Base-by-base conservation (phyloP, 2,797 vertebrate genomes). In the Acanthis flammea region DNA sequence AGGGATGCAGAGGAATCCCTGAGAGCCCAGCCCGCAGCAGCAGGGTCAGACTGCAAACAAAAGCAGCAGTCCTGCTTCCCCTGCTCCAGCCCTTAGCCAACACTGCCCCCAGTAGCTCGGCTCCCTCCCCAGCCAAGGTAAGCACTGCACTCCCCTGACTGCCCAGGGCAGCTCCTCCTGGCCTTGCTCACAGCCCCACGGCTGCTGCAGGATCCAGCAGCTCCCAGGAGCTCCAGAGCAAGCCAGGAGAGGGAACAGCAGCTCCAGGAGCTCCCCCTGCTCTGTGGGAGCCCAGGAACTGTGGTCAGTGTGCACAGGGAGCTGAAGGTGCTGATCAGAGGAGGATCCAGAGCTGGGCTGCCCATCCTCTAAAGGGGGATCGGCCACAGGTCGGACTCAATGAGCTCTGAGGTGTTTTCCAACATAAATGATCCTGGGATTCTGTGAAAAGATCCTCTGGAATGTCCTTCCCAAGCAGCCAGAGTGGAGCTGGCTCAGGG, bases 41-140 rank as follows among this genome's bases (percentile, higher is more conserved):
- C 83, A 14, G 86, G 95, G 53, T 74, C 90, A 55, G 70, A n/a
- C 50, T n/a, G 73, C 48, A 92, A 94, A 78, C 76, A 84, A 86
- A 86, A 72, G 63, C 89, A 66, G 16, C 6, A 18, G 23, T n/a
- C 47, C 66, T 3, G n/a, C 76, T 37, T 47, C 39, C 66, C 87
- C 50, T 62, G 25, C 0, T 5, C 71, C 88, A 92, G 92, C 92
- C 62, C 62, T 81, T 84, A 58, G 96, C 81, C 95, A 96, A 94
- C 92, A 95, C 95, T 94, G 92, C 94, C 92, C 92, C 94, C 95
- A 90, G 92, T 94, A 96, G 95, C 95, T 93, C 63, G 1, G 94
- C 95, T 74, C 12, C 81, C 28, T 95, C 88, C 94, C 93, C 63
- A 73, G 10, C 37, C 45, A 78, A 84, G 86, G 88, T 62, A 81